These are phyloP conservation scores for Desmodus rotundus DNA, from an alignment of 2,113 vertebrate genomes.

Conservation along the genomic window DNA sequence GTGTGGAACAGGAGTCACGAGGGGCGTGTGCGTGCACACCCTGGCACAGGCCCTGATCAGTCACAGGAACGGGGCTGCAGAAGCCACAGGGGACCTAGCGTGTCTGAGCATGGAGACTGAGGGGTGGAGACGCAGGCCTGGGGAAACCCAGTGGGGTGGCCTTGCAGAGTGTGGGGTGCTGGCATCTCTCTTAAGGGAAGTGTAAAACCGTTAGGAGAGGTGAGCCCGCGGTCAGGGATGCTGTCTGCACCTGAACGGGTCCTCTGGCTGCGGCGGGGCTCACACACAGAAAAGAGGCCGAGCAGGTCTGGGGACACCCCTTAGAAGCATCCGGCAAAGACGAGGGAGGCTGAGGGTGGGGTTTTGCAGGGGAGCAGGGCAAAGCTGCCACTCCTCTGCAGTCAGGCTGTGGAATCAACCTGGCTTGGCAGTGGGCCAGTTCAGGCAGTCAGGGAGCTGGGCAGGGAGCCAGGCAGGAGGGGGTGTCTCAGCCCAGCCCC, in stretches of 20 bases:
- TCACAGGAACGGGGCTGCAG: accelerated
- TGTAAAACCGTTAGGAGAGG: accelerated
- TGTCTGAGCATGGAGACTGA: accelerated
- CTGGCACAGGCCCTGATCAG: too few relatives aligned
- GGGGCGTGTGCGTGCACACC: accelerated
- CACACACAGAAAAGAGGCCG: accelerated
- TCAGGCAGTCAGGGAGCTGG: background rate
- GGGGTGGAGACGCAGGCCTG: accelerated
- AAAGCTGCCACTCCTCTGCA: accelerated
- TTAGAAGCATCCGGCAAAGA: background rate
- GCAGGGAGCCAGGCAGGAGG: too few relatives aligned
- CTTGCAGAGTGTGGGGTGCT: accelerated
- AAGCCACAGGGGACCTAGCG: accelerated
- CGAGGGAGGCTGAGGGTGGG: background rate
- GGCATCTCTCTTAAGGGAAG: background rate
- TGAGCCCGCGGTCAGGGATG: too few relatives aligned
- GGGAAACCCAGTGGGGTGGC: accelerated
- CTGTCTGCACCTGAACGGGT: background rate
- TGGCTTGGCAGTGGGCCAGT: background rate
- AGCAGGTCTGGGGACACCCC: background rate
- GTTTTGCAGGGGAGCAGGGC: background rate
- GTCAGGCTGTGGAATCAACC: background rate
- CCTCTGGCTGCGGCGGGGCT: accelerated
- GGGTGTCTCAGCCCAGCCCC: background rate
- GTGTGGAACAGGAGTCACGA: background rate